Base-by-base conservation (phyloP, 2,797 vertebrate genomes). In the Takifugu ocellatus region DNA sequence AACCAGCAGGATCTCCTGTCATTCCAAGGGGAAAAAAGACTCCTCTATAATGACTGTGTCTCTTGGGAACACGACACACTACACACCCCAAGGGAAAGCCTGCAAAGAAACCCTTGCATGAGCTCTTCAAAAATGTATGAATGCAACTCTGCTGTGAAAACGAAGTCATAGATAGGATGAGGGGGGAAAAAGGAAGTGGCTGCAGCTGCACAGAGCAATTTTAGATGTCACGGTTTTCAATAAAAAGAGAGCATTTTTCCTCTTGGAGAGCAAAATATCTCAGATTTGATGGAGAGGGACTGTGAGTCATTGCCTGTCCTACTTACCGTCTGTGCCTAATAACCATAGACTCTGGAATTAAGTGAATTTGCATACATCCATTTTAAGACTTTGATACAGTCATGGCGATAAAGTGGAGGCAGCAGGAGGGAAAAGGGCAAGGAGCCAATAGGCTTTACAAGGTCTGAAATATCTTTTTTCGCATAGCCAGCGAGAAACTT, bases 351-450 rank as follows among this genome's bases (percentile, higher is more conserved):
- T 71, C 45, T 61, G 56, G 54, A 67, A 79, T 72, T 70, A 84
- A 85, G 59, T 60, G 24, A 81, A 87, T 88, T 84, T 82, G 80
- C 84, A 87, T 79, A 70, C 39, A 72, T 85, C 74, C 86, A 82
- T 80, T 85, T 82, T 78, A 79, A 71, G 77, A 64, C 74, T 69
- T 74, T 77, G 76, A 87, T 84, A 63, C 56, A 64, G 67, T 63
- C 66, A 56, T 55, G 61, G 54, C 12, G 58, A 83, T 82, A 80
- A 78, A 66, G 68, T 31, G 4, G 47, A 61, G 54, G 51, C 56
- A 55, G 51, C 52, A 42, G 51, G 17, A 29, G 52, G 24, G 49
- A 74, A 58, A 61, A 25, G 42, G 56, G 60, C 49, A 56, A 1
- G 3, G 26, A 56, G 54, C 42, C 43, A 44, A 15, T 3, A 5